A percentile compares a stretch with the other conserved stretches of the same genome.
Evolutionary conservation across 2,888 invertebrate genomes (phyloP).

Genomic region (Philereme transversata): DNA sequence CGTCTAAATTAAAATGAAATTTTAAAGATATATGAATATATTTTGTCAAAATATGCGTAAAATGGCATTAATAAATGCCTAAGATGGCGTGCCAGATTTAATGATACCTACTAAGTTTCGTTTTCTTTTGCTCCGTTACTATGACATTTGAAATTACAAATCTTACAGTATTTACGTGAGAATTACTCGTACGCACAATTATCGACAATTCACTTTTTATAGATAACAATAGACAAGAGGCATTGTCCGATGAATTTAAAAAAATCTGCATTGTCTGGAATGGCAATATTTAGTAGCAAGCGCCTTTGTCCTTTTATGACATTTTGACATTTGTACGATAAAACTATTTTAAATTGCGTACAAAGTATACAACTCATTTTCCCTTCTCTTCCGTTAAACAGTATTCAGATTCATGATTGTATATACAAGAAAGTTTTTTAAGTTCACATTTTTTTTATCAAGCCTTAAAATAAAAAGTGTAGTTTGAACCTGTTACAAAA

Average conservation of each 20-base stretch:
- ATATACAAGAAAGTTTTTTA: no score
- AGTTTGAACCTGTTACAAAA: not conserved
- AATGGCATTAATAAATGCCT: conserved; percentile 14
- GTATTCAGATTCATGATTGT: no score
- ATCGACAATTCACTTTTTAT: conserved; percentile 41
- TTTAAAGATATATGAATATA: conserved; percentile 13
- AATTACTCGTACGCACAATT: conserved; percentile 38
- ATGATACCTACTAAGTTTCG: conserved; percentile 47
- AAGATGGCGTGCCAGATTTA: conserved; percentile 48
- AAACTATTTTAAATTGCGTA: no score
- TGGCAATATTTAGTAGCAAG: conserved; percentile 4
- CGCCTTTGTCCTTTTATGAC: conserved; percentile 2
- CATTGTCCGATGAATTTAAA: conserved; percentile 37
- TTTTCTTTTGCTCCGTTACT: conserved; percentile 49
- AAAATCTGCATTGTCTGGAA: conserved; percentile 19
- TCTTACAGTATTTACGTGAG: conserved; percentile 47
- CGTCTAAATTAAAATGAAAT: conserved; percentile 3
- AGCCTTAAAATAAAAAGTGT: not conserved
- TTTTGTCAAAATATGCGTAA: conserved; percentile 8
- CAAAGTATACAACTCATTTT: not conserved
- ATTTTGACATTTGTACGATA: not conserved
- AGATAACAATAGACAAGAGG: conserved; percentile 35
- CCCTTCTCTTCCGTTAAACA: no score
- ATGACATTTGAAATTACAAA: conserved; percentile 53
- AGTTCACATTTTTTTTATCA: not conserved